These are phyloP conservation scores for Cataglyphis cursor DNA, from an alignment of 2,888 invertebrate genomes.

Conservation along the genomic window DNA sequence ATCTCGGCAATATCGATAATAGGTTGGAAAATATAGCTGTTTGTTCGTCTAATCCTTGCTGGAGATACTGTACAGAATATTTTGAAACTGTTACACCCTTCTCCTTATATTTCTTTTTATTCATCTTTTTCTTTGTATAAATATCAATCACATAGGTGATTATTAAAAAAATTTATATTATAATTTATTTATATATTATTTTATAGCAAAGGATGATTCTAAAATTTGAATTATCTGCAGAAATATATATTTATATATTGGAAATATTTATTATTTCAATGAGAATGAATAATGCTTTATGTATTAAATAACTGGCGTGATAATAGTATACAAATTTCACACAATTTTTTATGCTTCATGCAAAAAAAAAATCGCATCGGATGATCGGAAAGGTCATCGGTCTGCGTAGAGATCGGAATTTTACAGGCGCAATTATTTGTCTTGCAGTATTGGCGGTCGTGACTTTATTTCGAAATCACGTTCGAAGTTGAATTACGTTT, in stretches of 20 bases:
- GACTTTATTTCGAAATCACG: constrained; percentile 57
- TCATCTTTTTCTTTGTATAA: neutral
- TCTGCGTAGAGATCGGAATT: constrained; percentile 24
- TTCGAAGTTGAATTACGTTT: constrained; percentile 53
- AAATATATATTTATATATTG: neutral
- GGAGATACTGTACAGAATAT: neutral
- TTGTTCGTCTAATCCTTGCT: neutral
- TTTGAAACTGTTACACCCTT: neutral
- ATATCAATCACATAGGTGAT: neutral
- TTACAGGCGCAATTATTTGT: constrained; percentile 55
- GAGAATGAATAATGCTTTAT: neutral
- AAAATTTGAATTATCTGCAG: neutral
- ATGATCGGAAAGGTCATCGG: constrained; percentile 11
- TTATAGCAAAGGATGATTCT: neutral
- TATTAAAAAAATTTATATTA: neutral
- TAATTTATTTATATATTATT: neutral
- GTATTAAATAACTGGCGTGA: neutral
- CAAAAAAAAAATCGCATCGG: neutral
- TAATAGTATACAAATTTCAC: neutral
- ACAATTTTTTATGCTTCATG: constrained; percentile 2
- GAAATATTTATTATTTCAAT: constrained; percentile 11
- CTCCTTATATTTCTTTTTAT: neutral
- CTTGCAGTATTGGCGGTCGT: constrained; percentile 57
- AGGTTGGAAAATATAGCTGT: neutral
- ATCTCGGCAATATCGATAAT: constrained; percentile 1